Conservation (phyloP, 2,797 vertebrate species). For the Pteropus rufus region DNA sequence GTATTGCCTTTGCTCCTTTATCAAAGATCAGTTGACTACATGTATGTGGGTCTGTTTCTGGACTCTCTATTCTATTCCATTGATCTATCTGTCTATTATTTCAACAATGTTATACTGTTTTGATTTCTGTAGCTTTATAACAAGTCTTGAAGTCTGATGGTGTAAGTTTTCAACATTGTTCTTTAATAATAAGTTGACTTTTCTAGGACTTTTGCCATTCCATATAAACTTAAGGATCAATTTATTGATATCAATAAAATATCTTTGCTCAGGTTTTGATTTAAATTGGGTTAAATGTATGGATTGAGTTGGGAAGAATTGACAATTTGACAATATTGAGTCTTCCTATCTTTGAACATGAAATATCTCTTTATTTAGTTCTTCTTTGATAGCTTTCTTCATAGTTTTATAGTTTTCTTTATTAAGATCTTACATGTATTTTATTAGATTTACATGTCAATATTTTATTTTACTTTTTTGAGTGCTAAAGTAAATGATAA, state of each 20-base stretch:
- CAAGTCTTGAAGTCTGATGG: background rate
- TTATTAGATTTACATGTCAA: too few species aligned
- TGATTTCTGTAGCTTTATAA: background rate
- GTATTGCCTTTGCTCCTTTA: background rate
- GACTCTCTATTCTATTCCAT: background rate
- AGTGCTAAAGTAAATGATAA: background rate
- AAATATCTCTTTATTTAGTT: background rate
- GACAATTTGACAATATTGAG: background rate
- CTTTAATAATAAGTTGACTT: background rate
- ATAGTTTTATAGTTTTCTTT: background rate
- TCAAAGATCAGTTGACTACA: background rate
- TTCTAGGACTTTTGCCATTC: background rate
- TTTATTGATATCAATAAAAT: background rate
- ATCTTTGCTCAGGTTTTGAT: background rate
- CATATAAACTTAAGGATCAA: background rate
- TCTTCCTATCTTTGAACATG: background rate
- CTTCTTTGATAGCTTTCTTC: background rate
- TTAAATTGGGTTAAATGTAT: background rate
- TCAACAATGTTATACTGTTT: background rate
- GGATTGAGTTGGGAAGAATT: background rate
- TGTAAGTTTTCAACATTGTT: background rate
- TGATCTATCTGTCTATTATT: background rate
- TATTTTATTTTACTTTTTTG: background rate
- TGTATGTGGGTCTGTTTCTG: background rate
- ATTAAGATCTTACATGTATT: background rate